Evolutionary conservation across 2,888 invertebrate species (phyloP).

Genomic region (Callinectes sapidus): DNA sequence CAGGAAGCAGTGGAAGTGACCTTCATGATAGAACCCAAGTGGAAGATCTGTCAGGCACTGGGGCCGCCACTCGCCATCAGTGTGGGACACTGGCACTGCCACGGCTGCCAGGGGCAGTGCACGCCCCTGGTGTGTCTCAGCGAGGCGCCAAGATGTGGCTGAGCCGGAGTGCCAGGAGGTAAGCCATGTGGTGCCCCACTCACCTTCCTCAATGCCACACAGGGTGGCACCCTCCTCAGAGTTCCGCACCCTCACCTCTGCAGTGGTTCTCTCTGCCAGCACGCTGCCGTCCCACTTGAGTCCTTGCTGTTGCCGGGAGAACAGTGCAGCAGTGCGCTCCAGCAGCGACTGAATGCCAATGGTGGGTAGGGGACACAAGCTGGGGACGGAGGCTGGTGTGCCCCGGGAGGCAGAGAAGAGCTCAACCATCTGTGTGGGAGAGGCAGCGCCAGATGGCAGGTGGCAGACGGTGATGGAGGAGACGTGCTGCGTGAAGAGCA

Average conservation of each 20-base stretch:
- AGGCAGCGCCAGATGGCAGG: neutral
- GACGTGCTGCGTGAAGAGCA: constrained; percentile 53
- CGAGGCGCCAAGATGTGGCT: constrained; percentile 9
- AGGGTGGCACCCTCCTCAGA: neutral
- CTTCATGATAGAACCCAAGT: constrained; percentile 47
- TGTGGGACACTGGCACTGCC: constrained; percentile 25
- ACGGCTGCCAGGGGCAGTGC: constrained; percentile 53
- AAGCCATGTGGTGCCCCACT: constrained; percentile 40
- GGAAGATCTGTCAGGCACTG: constrained; percentile 43
- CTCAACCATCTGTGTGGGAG: constrained; percentile 30
- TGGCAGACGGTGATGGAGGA: constrained; percentile 49
- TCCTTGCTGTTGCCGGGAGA: neutral
- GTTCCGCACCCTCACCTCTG: constrained; percentile 40
- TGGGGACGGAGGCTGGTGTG: neutral
- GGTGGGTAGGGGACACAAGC: neutral
- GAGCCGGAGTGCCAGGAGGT: constrained; percentile 54
- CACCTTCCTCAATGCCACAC: constrained; percentile 6
- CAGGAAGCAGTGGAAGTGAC: constrained; percentile 56
- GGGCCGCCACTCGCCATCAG: constrained; percentile 12
- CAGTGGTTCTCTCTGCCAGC: neutral
- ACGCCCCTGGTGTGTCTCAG: constrained; percentile 17
- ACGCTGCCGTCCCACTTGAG: constrained; percentile 37
- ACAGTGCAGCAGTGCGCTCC: constrained; percentile 32
- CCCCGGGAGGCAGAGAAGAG: constrained; percentile 4
- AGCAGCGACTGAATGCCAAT: neutral